phyloP scores from a whole-genome alignment of 2,797 vertebrate species.

The Clarias pachynema region DNA sequence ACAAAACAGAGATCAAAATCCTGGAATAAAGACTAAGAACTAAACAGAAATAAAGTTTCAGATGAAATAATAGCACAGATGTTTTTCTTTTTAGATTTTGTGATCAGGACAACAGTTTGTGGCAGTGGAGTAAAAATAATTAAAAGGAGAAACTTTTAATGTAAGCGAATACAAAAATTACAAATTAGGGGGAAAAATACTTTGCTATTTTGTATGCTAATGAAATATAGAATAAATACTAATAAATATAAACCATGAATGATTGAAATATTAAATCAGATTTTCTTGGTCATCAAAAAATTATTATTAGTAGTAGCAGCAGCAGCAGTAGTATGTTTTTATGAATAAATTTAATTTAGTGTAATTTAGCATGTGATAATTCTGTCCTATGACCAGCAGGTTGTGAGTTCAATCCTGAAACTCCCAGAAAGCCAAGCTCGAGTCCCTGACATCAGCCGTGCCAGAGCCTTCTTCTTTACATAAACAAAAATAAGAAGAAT shows the following conservation, averaged over 20 bases:
- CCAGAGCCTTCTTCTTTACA: neutral
- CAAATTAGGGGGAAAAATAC: neutral
- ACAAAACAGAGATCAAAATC: no score
- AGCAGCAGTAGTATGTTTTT: neutral
- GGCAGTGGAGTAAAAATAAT: neutral
- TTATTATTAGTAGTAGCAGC: neutral
- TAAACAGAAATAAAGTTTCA: no score
- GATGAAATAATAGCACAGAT: no score
- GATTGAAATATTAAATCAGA: neutral
- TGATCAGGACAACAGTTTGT: neutral
- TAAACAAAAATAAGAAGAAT: no score
- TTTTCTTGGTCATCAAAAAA: neutral
- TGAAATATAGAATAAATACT: neutral
- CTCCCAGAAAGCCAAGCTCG: neutral
- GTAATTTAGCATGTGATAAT: neutral
- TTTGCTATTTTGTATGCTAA: neutral
- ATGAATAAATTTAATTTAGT: neutral
- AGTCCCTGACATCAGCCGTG: neutral
- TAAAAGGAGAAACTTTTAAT: neutral
- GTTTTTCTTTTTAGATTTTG: neutral
- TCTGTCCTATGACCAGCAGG: neutral
- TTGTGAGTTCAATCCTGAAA: neutral
- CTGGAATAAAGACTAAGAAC: no score
- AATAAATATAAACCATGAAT: neutral
- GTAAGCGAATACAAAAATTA: neutral